Base-by-base conservation (phyloP, 2,888 invertebrate species). In the Pandemis cinnamomeana region DNA sequence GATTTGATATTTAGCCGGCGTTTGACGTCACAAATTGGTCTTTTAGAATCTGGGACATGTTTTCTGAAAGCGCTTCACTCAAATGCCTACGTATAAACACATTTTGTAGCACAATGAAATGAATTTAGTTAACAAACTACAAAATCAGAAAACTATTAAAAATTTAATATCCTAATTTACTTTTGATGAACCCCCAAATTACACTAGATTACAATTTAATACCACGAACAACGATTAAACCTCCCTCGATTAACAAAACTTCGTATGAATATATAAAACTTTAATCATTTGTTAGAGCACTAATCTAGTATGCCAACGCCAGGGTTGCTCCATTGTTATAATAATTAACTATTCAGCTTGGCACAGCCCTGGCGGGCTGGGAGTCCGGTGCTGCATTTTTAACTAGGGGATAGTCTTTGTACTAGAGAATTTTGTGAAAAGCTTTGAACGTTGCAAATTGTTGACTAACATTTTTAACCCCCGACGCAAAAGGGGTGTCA, bases 341-440 rank as follows among this genome's bases (percentile, higher is more conserved):
- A 75, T 80, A 80, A 85, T 83, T 85, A 82, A 85, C 83, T 83
- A 83, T 83, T 79, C 64, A 48, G 27, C 20, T 64, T n/a, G 48
- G 48, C 64, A n/a, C 64, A 48, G 36, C 64, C 64, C 64, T 48
- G 13, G 36, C 36, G 11, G 13, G 5, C 7, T 10, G 8, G 44
- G 20, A 7, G 46, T 20, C 11, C 46, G 11, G 44, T 36, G 27
- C 13, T 64, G 20, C 11, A 36, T 48, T 13, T 44, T 46, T 11
- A 20, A 63, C 48, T 48, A 44, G 27, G n/a, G 10, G 7, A 44
- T 44, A 63, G 7, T 36, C 20, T 7, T 27, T 64, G 4, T 64
- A 46, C 7, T 20, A 55, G 20, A 55, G 20, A 10, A 0, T n/a
- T 55, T 10, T 11, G 58, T 58, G 58, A 58, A 58, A 58, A 20